phyloP scores from a whole-genome alignment of 2,888 invertebrate genomes.

The Colostygia pectinataria region DNA sequence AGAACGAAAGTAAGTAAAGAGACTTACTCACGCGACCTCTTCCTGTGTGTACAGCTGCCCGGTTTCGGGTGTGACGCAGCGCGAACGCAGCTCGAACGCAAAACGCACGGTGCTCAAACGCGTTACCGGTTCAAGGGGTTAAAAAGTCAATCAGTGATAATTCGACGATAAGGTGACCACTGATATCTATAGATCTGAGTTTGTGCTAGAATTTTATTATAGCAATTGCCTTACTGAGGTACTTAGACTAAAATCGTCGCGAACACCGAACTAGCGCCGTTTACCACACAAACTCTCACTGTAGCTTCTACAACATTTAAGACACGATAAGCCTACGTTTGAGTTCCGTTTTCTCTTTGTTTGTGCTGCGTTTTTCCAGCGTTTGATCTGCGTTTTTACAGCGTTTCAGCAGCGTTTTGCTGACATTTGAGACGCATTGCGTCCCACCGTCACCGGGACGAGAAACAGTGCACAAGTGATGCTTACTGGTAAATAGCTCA shows the following conservation, averaged over 20 bases:
- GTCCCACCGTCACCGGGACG: slow-evolving; percentile 20
- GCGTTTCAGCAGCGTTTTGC: neutral
- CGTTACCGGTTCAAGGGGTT: too few species aligned
- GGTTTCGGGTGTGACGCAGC: slow-evolving; percentile 30
- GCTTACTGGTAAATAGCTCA: slow-evolving; percentile 80
- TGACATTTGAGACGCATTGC: slow-evolving; percentile 11
- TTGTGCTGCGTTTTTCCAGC: neutral
- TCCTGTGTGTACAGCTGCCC: slow-evolving; percentile 40
- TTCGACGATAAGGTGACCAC: too few species aligned
- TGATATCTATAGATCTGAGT: too few species aligned
- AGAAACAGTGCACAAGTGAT: slow-evolving; percentile 57
- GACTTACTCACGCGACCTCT: slow-evolving; percentile 38
- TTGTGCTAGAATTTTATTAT: too few species aligned
- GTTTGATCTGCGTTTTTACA: neutral
- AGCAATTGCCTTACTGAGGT: too few species aligned
- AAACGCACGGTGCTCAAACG: slow-evolving; percentile 3
- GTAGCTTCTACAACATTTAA: too few species aligned
- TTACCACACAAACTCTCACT: too few species aligned
- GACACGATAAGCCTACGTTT: neutral
- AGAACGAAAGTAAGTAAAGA: slow-evolving; percentile 39
- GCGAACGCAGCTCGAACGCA: slow-evolving; percentile 16
- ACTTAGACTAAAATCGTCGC: too few species aligned
- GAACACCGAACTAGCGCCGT: too few species aligned
- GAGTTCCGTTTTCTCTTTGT: neutral
- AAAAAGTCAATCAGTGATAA: too few species aligned